Percentiles rank a stretch among this genome's conserved stretches.
phyloP scores from a whole-genome alignment of 1,140 invertebrate species.

The Wiebesia pumilae region DNA sequence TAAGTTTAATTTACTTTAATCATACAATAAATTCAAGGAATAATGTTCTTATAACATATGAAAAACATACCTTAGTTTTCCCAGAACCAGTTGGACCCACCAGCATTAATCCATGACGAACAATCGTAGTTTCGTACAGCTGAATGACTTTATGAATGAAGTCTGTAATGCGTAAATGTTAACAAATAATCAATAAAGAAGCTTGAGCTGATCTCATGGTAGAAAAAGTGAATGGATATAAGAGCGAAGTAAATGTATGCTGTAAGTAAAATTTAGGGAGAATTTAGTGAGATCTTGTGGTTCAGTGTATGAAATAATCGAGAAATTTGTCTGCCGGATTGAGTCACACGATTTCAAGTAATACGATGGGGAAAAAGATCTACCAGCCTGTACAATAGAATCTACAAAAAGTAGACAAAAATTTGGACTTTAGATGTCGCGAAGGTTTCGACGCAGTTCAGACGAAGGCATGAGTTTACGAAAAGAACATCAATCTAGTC shows the following conservation, averaged over 20 bases:
- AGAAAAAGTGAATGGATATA: not conserved
- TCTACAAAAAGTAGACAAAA: not conserved
- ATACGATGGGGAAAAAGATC: not conserved
- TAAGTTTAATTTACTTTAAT: too few species aligned
- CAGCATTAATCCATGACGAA: slow-evolving; percentile 88
- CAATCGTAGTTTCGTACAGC: slow-evolving; percentile 88
- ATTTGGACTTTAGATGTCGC: not conserved
- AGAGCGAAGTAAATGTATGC: not conserved
- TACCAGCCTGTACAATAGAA: not conserved
- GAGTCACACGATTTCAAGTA: not conserved
- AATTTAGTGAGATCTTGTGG: not conserved
- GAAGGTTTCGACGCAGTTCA: not conserved
- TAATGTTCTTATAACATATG: too few species aligned
- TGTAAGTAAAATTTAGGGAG: not conserved
- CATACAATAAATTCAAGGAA: too few species aligned
- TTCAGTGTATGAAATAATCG: not conserved
- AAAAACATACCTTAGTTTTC: slow-evolving; percentile 79
- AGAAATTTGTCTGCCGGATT: not conserved
- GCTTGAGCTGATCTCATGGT: not conserved
- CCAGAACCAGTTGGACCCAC: slow-evolving; percentile 86
- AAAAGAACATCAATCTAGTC: slow-evolving; percentile 19
- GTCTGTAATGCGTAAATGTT: slow-evolving; percentile 68
- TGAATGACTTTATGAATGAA: slow-evolving; percentile 86
- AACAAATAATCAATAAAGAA: not conserved
- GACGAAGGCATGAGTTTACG: not conserved